Conservation (phyloP, 2,113 vertebrate species). For the Silurus meridionalis region DNA sequence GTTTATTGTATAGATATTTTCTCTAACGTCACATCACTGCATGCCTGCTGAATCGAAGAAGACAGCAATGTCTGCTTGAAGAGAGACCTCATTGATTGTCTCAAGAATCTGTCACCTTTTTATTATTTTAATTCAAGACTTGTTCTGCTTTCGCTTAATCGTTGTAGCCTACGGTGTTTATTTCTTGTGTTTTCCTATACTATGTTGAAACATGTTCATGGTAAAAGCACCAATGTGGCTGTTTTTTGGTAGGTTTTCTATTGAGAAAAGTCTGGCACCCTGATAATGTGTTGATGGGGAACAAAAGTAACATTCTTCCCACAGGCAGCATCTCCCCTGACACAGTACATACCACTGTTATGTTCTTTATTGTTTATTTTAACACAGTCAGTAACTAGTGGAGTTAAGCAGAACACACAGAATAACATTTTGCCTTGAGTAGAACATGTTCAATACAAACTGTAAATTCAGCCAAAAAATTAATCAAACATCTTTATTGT, state of each 20-base stretch:
- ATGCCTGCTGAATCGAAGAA: conserved; percentile 71
- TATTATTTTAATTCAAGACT: conserved; percentile 46
- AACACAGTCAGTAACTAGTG: conserved; percentile 57
- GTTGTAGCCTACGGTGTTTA: conserved; percentile 51
- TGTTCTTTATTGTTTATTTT: conserved; percentile 47
- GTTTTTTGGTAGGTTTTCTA: conserved; percentile 38
- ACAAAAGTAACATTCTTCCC: conserved; percentile 24
- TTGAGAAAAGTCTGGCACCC: conserved; percentile 22
- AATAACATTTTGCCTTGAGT: conserved; percentile 41
- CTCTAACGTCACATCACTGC: conserved; percentile 65
- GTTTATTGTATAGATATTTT: conserved; percentile 73
- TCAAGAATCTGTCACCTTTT: conserved; percentile 38
- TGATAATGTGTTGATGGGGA: conserved; percentile 12
- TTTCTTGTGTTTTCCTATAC: conserved; percentile 54
- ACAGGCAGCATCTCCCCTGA: conserved; percentile 8
- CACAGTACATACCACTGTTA: conserved; percentile 48
- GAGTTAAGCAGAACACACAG: conserved; percentile 57
- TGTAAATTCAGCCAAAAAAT: conserved; percentile 39
- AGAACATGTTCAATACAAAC: conserved; percentile 49
- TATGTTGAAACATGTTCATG: conserved; percentile 57
- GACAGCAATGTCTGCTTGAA: conserved; percentile 56
- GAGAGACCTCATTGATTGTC: conserved; percentile 51
- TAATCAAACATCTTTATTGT: conserved; percentile 23
- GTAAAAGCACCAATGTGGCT: conserved; percentile 46
- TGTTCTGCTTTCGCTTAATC: conserved; percentile 42